Percentiles rank a stretch among this genome's conserved stretches.
Evolutionary conservation across 1,140 invertebrate species (phyloP).

Genomic region (Charaxes varanes): DNA sequence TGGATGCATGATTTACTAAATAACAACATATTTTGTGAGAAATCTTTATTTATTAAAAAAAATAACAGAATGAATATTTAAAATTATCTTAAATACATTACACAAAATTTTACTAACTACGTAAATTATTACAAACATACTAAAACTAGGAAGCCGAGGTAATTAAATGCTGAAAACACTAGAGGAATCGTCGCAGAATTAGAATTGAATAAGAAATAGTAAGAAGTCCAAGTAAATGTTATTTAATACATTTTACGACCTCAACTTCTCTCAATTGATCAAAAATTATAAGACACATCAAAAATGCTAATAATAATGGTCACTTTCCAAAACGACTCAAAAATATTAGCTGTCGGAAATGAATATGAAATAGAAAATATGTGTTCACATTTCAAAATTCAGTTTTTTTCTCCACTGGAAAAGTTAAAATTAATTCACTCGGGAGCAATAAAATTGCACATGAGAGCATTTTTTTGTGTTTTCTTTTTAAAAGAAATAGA

Average conservation of each 20-base stretch:
- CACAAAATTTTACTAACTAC: slow-evolving; percentile 7
- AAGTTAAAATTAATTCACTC: no score
- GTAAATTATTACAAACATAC: slow-evolving; percentile 20
- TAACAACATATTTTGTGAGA: no score
- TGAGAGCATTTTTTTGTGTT: no score
- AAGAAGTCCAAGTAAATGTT: slow-evolving; percentile 9
- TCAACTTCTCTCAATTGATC: slow-evolving; percentile 48
- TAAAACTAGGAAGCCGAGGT: slow-evolving; percentile 49
- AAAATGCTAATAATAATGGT: slow-evolving; percentile 4
- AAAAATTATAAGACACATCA: slow-evolving; percentile 29
- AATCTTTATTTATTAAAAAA: slow-evolving; percentile 22
- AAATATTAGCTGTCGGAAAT: not conserved
- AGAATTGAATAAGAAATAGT: slow-evolving; percentile 9
- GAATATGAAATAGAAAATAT: no score
- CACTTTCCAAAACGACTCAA: slow-evolving; percentile 2
- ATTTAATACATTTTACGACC: slow-evolving; percentile 50
- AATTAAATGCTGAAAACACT: slow-evolving; percentile 44
- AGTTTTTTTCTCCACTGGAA: no score
- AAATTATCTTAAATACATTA: slow-evolving; percentile 14
- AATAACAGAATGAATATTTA: not conserved
- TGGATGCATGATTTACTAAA: no score
- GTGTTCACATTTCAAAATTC: no score
- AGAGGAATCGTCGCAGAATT: no score
- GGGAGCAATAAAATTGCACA: no score
- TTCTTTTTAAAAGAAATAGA: no score